Base-by-base conservation (phyloP, 1,140 invertebrate genomes). In the Drosophila neocordata region DNA sequence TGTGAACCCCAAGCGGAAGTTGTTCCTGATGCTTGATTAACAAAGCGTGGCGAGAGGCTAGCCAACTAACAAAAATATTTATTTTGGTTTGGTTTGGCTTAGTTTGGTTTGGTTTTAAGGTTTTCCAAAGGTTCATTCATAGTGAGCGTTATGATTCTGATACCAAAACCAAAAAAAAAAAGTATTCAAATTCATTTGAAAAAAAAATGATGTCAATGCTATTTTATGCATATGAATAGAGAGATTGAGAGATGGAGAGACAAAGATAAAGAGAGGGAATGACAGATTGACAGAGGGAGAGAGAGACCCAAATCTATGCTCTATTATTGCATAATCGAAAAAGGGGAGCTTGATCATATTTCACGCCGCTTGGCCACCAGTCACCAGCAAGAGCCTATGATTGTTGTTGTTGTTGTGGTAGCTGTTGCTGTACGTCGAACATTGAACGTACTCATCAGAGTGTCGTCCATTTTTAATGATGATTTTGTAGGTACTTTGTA, bases 21-120 rank as follows among this genome's bases (percentile, higher is more conserved):
- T 77, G 85, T 79, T 91, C 89, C 89, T 91, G 89, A 90, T 91
- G 90, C 90, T 91, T 91, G 90, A 58, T 78, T 91, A 91, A 79
- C 90, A 91, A 91, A 91, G 90, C 90, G 90, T 91, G 55, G 80
- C 90, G 41, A 48, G 41, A 20, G 83, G 85, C 67, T 62, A 77
- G 70, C 79, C 70, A 73, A 70, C 84, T 66, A 89, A 77, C 69
- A 65, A 20, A 48, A 20, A 48, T 48, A 48, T 48, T 48, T 48
- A 18, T 48, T 48, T 48, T 48, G 41, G 41, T 44, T 44, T 13
- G n/a, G n/a, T n/a, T 24, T 24, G 22, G 22, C 4, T 24, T 44
- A 13, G 41, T 18, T 8, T 48, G 27, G 27, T 31, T 31, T 31
- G 27, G 27, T 48, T 48, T 20, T 15, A 48, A 18, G 41, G 8